Conservation (phyloP, 2,113 vertebrate genomes). For the Argyrosomus japonicus region DNA sequence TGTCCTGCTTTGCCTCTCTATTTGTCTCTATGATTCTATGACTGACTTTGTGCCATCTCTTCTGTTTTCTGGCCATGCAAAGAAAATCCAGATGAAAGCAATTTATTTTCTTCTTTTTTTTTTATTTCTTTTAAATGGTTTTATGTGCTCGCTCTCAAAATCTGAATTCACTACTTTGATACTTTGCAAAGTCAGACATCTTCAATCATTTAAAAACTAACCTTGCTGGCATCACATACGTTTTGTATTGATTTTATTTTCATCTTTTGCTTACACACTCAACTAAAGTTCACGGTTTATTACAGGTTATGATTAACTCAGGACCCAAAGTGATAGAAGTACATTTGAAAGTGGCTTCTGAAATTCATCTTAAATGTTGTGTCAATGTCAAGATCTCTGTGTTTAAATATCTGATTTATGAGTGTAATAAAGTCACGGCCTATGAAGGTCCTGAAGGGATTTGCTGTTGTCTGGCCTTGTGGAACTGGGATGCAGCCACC, state of each 20-base stretch:
- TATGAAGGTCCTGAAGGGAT: neutral
- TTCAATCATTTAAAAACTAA: neutral
- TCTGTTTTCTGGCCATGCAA: conserved; percentile 17
- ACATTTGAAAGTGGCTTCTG: neutral
- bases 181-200: neutral
- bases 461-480: neutral
- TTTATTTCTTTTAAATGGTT: neutral
- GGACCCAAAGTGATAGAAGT: neutral
- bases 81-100: conserved; percentile 4
- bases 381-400: neutral
- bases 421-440: neutral
- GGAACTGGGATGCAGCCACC: neutral
- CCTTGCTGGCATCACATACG: neutral
- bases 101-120: neutral
- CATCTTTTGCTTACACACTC: conserved; percentile 1
- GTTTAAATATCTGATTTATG: neutral
- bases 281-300: neutral
- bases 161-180: neutral
- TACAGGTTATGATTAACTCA: neutral
- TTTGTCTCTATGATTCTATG: conserved; percentile 19
- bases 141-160: neutral
- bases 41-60: conserved; percentile 21
- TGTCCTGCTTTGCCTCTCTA: conserved; percentile 12
- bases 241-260: conserved; percentile 15
- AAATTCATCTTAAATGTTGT: neutral